Evolutionary conservation across 2,797 vertebrate genomes (phyloP), one percentile per base, ranked within the genome.

Genomic region (Cheirogaleus major): DNA sequence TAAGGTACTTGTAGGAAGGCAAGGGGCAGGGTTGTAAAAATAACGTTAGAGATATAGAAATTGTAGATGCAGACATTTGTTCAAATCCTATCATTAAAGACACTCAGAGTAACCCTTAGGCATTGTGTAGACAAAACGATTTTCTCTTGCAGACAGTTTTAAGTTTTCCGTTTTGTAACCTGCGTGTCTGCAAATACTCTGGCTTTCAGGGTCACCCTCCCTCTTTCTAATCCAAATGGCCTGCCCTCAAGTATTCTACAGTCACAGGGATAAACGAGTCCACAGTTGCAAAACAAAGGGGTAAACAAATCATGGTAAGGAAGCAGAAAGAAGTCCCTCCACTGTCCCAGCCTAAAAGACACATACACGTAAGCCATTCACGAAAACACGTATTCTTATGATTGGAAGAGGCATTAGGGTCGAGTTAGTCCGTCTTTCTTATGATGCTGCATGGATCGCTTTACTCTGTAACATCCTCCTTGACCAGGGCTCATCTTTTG

Each of bases 61-160:
- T 91, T 72, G 72, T 23, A 89, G 38, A n/a, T 73, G n/a, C 25
- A 91, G 38, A 38, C 17, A 79, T 72, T 65, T 93, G 50, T 41
- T 92, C 12, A 45, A 85, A 81, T 91, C 79, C 43, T 69, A 25
- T 88, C 38, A 69, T 15, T 72, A 27, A 65, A 84, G 57, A 88
- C 8, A 30, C 20, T 32, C 10, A 10, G 11, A 93, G 23, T n/a
- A 91, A 89, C 52, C 88, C 5, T 57, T 65, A 81, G 25, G 7
- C 41, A 48, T 97, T 89, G 73, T 69, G 90, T 79, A 94, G 32
- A 89, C 11, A 94, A 83, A 90, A 30, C 73, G 35, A 67, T 83
- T 96, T 80, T 75, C 61, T 94, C 25, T 43, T 79, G 23, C 3
- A 89, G 30, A 2, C 35, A 80, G 32, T 88, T 93, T 80, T 20